Conservation (phyloP, 2,797 vertebrate genomes). For the Mormyrus proboscirostris region DNA sequence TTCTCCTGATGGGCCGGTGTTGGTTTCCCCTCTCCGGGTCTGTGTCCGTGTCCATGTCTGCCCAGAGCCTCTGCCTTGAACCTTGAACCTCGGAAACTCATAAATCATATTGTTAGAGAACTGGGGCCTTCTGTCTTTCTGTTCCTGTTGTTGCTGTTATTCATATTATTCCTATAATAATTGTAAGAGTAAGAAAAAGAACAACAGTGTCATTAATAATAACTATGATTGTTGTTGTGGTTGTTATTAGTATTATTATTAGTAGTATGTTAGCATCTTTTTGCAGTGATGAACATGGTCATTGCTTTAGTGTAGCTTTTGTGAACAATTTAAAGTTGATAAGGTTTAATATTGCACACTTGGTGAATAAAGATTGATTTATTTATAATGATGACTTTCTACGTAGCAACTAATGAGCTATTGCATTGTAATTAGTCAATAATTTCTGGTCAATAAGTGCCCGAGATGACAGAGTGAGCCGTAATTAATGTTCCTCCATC, state of each 20-base stretch:
- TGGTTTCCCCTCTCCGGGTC: conserved; percentile 42
- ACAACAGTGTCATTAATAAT: neutral
- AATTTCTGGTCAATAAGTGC: conserved; percentile 62
- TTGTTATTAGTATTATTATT: conserved; percentile 8
- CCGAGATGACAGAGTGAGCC: conserved; percentile 67
- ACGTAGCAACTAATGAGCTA: conserved; percentile 70
- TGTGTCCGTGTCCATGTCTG: conserved; percentile 48
- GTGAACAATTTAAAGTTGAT: conserved; percentile 64
- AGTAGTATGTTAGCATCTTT: conserved; percentile 22
- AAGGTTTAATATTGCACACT: conserved; percentile 62
- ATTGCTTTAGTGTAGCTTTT: conserved; percentile 35
- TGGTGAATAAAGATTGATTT: conserved; percentile 72
- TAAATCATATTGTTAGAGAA: conserved; percentile 46
- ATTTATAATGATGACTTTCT: conserved; percentile 69
- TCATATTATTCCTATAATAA: conserved; percentile 22
- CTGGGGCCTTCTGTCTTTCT: neutral
- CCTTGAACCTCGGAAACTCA: conserved; percentile 65
- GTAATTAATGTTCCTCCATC: conserved; percentile 58
- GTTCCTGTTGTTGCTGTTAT: conserved; percentile 38
- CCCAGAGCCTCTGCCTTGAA: conserved; percentile 56
- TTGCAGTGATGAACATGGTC: conserved; percentile 29
- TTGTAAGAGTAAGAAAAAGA: neutral
- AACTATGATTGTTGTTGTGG: conserved; percentile 38
- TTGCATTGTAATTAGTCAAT: conserved; percentile 71
- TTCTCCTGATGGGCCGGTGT: neutral